Evolutionary conservation across 2,888 invertebrate genomes (phyloP).

Genomic region (Zonitis immaculata): DNA sequence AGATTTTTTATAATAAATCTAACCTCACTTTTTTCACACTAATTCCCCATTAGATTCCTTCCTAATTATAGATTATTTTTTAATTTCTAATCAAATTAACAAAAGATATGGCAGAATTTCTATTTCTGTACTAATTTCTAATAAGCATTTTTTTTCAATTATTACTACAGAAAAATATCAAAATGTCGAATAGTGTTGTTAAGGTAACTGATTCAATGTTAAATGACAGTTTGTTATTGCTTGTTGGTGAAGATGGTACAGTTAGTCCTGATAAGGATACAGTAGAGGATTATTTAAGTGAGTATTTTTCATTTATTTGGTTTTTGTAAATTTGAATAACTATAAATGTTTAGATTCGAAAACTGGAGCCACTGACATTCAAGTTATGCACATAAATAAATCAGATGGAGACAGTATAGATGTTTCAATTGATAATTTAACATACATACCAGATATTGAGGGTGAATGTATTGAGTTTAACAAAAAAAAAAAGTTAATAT

Average conservation of each 20-base stretch:
- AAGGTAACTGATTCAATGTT: constrained; percentile 45
- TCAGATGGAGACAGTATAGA: constrained; percentile 43
- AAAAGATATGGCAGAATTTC: constrained; percentile 1
- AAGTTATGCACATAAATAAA: constrained; percentile 46
- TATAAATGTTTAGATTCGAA: constrained; percentile 33
- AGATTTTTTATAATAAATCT: constrained; percentile 1
- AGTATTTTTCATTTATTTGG: constrained; percentile 39
- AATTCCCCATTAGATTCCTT: not conserved
- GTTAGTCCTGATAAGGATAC: constrained; percentile 77
- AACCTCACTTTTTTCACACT: not conserved
- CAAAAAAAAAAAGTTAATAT: too few species aligned
- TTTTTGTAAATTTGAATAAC: constrained; percentile 7
- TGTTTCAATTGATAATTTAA: constrained; percentile 50
- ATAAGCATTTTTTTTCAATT: too few species aligned
- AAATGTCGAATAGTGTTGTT: constrained; percentile 47
- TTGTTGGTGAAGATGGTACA: constrained; percentile 82
- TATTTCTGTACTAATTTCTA: not conserved
- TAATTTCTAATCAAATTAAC: not conserved
- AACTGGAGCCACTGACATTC: constrained; percentile 41
- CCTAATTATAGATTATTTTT: not conserved
- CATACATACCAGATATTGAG: constrained; percentile 38
- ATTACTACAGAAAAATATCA: constrained; percentile 4
- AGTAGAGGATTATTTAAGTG: constrained; percentile 75
- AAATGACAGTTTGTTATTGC: constrained; percentile 73
- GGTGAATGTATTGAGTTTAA: constrained; percentile 2